phyloP scores from a whole-genome alignment of 2,113 vertebrate species.

The Cynoglossus semilaevis region DNA sequence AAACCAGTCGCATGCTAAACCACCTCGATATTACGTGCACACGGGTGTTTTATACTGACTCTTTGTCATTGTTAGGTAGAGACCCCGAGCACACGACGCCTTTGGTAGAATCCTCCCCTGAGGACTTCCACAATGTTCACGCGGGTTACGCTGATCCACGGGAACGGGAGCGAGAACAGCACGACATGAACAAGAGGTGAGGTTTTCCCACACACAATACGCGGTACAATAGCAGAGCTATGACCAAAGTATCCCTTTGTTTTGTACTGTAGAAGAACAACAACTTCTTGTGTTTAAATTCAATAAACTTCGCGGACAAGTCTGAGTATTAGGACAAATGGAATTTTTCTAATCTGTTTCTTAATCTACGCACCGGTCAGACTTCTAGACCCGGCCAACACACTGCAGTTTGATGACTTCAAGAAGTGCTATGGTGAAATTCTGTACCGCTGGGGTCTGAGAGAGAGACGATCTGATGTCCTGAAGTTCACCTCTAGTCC shows the following conservation, averaged over 20 bases:
- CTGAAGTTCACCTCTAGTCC: conserved; percentile 95
- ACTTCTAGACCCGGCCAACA: conserved; percentile 90
- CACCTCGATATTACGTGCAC: neutral
- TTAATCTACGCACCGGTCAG: conserved; percentile 56
- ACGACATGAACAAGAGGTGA: conserved; percentile 96
- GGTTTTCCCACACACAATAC: neutral
- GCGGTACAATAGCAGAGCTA: too few relatives aligned
- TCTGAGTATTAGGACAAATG: too few relatives aligned
- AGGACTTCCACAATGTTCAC: conserved; percentile 86
- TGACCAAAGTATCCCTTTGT: too few relatives aligned
- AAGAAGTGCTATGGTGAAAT: conserved; percentile 98
- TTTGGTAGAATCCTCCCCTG: conserved; percentile 90
- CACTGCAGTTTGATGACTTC: conserved; percentile 94
- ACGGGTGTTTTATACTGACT: neutral
- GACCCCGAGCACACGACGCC: conserved; percentile 82
- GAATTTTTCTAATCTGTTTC: too few relatives aligned
- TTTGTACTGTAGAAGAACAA: too few relatives aligned
- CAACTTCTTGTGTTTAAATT: too few relatives aligned
- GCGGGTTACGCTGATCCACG: conserved; percentile 82
- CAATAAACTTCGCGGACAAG: too few relatives aligned
- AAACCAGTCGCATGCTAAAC: neutral
- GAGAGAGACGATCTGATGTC: conserved; percentile 92
- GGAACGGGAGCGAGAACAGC: conserved; percentile 91
- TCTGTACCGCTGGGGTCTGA: conserved; percentile 92
- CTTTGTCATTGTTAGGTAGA: conserved; percentile 58